Evolutionary conservation across 2,888 invertebrate species (phyloP).

Genomic region (Cataglyphis rosenhaueri): DNA sequence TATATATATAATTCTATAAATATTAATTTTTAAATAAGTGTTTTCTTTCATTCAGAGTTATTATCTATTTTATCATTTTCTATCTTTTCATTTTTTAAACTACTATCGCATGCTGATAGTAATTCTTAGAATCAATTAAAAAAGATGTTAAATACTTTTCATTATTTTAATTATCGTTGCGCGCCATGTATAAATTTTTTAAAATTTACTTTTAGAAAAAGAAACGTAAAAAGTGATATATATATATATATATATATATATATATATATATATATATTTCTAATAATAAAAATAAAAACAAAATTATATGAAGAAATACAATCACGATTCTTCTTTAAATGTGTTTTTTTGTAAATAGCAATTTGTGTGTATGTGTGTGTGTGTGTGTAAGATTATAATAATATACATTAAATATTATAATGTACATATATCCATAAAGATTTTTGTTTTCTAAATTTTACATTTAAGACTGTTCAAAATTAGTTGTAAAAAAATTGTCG

Average conservation of each 20-base stretch:
- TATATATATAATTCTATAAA: no score
- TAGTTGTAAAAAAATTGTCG: background rate
- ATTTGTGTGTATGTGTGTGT: background rate
- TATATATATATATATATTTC: background rate
- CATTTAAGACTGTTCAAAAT: background rate
- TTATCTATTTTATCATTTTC: background rate
- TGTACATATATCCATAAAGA: constrained; percentile 15
- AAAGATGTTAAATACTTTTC: background rate
- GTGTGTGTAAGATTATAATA: background rate
- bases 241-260: background rate
- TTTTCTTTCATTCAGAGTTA: background rate
- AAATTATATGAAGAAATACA: background rate
- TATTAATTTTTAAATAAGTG: background rate
- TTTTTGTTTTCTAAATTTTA: background rate
- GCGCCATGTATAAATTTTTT: background rate
- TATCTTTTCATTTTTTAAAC: background rate
- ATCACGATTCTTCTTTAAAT: constrained; percentile 1
- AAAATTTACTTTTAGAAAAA: background rate
- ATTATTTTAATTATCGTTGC: background rate
- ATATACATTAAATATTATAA: background rate
- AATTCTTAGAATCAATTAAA: background rate
- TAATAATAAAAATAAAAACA: background rate
- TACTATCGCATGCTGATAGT: background rate
- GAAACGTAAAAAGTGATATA: background rate
- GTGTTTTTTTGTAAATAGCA: constrained; percentile 5